Base-by-base conservation (phyloP, 1,140 invertebrate species). In the Megalopta genalis region DNA sequence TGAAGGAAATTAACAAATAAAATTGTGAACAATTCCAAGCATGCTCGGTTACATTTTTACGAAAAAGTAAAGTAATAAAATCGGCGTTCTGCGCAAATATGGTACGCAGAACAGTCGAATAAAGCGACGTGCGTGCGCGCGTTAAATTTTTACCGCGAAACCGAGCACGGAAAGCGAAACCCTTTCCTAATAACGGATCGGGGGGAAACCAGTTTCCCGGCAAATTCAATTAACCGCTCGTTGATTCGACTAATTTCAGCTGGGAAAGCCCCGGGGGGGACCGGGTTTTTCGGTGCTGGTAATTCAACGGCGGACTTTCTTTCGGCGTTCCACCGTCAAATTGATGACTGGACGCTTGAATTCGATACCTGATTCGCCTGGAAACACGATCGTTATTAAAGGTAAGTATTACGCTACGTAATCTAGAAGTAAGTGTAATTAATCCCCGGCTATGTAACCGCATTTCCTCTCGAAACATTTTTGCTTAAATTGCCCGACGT, bases 341-440 rank as follows among this genome's bases (percentile, higher is more conserved):
- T 74, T 62, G 63, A 79, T 74, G 66, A 73, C 52, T 52, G 23
- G 14, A 79, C 21, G 21, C 42, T 27, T 62, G 52, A 79, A 79
- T 74, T 60, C 39, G 77, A 79, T 79, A 74, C 42, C 70, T 46
- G 52, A 27, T 71, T 71, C 57, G 69, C 27, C 32, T 42, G 63
- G 77, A 67, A 79, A 79, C 42, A 6, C 54, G 77, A 79, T 79
- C 77, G 52, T 74, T 74, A 49, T 73, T 72, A 79, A 74, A 74
- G 77, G 71, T 73, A 65, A 78, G 77, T 74, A 79, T 74, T 67
- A 79, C 77, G 63, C 77, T 79, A 79, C 77, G 77, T 79, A 79
- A 79, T 79, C 77, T 79, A 79, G 77, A 73, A 79, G 77, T 70
- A 73, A 74, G 62, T 67, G 77, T 79, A 79, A 79, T 74, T 79